Evolutionary conservation across 37 sponge, comb jelly and placozoan species (phyloP), one percentile per base, ranked within the genome.

Genomic region (Amphimedon queenslandica): DNA sequence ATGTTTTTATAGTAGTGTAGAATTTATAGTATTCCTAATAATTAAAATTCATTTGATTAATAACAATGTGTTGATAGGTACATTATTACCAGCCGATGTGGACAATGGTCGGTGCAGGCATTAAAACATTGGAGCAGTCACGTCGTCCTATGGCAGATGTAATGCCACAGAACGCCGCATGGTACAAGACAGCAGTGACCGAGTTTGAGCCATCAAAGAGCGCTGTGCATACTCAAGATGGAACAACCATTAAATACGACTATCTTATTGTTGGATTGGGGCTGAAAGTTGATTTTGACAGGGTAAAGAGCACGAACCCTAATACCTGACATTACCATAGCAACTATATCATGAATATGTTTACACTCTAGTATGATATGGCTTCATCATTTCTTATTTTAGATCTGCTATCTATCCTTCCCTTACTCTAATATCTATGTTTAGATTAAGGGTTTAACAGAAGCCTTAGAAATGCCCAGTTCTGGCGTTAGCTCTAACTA

Each of bases 31-130:
- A n/a, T n/a, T n/a, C n/a, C n/a, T n/a, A n/a, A n/a, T n/a, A n/a
- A n/a, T n/a, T n/a, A n/a, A n/a, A n/a, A 64, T 63, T 80, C 5
- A 61, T 6, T 13, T 24, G 4, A 42, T 69, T 42, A 39, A 1
- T 35, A 87, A 47, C 13, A 47, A 47, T 47, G 13, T 13, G 13
- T 47, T 47, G 53, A n/a, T 47, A 47, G 94, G 37, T 42, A n/a
- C 94, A 93, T 37, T 93, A 89, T 72, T 93, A 93, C 33, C 94
- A 93, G 65, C 94, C 94, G n/a, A 82, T 93, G 84, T 93, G 80
- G 80, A 93, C 94, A 20, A 68, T 93, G 58, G 90, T 93, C 56
- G 94, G 94, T 25, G 80, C 75, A 64, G 94, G 94, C 0, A 65
- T 76, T 0, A 89, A 88, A 66, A 75, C 73, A 4, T 42, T 85